A percentile compares a stretch with the other conserved stretches of the same genome.
phyloP scores from a whole-genome alignment of 2,113 vertebrate genomes.

The Eretmochelys imbricata region DNA sequence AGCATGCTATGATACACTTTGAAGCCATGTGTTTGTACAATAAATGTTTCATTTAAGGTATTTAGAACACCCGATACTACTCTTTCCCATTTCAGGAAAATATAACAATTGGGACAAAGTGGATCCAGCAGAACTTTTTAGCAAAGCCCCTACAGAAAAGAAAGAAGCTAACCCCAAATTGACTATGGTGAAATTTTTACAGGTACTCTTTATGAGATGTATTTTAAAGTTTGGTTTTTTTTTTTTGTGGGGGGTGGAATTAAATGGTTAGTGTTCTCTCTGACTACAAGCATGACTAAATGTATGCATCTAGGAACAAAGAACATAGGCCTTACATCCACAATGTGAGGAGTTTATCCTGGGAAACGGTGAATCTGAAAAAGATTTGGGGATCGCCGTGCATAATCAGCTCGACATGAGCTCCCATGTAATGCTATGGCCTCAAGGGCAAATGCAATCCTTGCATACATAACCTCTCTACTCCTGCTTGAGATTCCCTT shows the following conservation, averaged over 20 bases:
- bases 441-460: background rate
- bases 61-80: background rate
- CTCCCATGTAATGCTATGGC: background rate
- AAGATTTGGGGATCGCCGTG: background rate
- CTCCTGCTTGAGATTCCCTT: too few species aligned
- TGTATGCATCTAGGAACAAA: background rate
- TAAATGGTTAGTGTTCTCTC: background rate
- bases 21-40: background rate
- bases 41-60: background rate
- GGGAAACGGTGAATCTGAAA: background rate
- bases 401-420: background rate
- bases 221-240: accelerated
- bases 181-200: conserved; percentile 96
- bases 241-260: accelerated
- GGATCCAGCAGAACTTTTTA: conserved; percentile 97
- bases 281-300: background rate
- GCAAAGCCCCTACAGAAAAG: conserved; percentile 97
- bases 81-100: conserved; percentile 82
- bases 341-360: background rate
- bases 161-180: conserved; percentile 99
- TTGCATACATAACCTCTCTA: background rate
- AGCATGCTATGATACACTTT: background rate
- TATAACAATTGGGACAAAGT: conserved; percentile 99
- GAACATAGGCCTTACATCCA: background rate
- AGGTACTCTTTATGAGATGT: conserved; percentile 76